phyloP scores from a whole-genome alignment of 30 jellyfish, hydroid and myxozoan species.

The Aurelia aurita region DNA sequence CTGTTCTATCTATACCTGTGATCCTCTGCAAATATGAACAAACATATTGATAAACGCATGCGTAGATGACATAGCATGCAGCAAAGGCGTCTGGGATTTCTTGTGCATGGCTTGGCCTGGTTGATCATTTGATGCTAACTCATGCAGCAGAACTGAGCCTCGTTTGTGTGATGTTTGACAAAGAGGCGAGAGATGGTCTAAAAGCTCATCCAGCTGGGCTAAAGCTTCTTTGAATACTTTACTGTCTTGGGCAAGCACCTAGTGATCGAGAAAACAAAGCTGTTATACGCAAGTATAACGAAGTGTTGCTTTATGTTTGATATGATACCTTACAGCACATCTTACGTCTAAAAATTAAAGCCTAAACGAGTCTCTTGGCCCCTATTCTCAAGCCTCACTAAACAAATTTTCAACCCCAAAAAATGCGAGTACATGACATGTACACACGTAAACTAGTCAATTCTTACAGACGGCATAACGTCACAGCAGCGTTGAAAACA shows the following conservation, averaged over 20 bases:
- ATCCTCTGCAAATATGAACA: constrained; percentile 95
- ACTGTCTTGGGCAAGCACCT: constrained; percentile 93
- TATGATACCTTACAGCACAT: too few species aligned
- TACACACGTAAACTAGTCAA: too few species aligned
- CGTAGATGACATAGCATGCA: constrained; percentile 96
- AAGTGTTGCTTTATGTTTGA: too few species aligned
- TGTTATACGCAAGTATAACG: too few species aligned
- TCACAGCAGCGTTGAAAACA: too few species aligned
- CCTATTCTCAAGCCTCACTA: too few species aligned
- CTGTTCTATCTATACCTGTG: constrained; percentile 82
- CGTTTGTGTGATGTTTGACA: constrained; percentile 58
- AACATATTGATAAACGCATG: constrained; percentile 91
- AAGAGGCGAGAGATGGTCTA: constrained; percentile 83
- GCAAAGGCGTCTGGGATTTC: constrained; percentile 87
- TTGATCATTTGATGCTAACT: constrained; percentile 84
- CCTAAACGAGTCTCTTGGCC: too few species aligned
- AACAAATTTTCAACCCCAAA: too few species aligned
- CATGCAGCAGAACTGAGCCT: constrained; percentile 93
- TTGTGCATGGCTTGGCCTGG: constrained; percentile 90
- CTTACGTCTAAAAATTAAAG: too few species aligned
- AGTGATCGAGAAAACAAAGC: neutral
- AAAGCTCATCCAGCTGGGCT: constrained; percentile 76
- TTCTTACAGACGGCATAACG: too few species aligned
- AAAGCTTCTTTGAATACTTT: constrained; percentile 93
- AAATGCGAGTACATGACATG: too few species aligned